Conservation (phyloP, 2,113 vertebrate genomes). For the Malurus cyaneus region DNA sequence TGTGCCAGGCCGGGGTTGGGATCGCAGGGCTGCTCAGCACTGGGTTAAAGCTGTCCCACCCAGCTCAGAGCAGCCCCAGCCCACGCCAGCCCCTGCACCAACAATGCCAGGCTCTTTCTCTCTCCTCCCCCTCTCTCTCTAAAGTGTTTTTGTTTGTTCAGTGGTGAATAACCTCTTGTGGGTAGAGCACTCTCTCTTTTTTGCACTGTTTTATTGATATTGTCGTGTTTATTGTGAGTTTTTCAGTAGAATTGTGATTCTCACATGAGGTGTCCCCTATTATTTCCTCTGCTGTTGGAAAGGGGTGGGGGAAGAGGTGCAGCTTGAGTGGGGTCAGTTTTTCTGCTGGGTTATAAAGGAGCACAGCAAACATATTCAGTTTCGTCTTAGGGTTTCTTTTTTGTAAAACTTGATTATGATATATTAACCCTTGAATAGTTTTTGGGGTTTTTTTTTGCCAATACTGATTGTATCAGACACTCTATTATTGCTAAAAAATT, state of each 20-base stretch:
- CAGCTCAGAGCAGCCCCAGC: neutral
- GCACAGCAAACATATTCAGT: neutral
- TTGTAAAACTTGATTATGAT: neutral
- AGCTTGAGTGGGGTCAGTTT: neutral
- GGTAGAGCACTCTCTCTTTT: neutral
- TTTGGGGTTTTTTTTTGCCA: neutral
- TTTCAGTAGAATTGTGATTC: neutral
- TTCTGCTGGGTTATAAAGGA: neutral
- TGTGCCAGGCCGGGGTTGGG: neutral
- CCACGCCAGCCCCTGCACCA: rapidly evolving
- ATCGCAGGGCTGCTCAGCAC: neutral
- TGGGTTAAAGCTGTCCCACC: neutral
- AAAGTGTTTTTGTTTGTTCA: neutral
- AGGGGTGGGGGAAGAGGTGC: neutral
- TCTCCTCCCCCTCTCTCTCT: neutral
- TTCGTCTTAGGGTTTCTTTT: neutral
- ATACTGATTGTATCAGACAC: neutral
- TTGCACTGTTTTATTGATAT: neutral
- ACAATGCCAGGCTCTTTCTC: neutral
- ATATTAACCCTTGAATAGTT: neutral
- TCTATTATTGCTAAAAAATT: neutral
- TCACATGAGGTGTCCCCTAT: no score
- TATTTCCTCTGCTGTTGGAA: neutral
- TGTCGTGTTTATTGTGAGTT: neutral
- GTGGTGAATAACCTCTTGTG: neutral